phyloP scores from a whole-genome alignment of 2,888 invertebrate genomes.

The Apodemia hepburni region DNA sequence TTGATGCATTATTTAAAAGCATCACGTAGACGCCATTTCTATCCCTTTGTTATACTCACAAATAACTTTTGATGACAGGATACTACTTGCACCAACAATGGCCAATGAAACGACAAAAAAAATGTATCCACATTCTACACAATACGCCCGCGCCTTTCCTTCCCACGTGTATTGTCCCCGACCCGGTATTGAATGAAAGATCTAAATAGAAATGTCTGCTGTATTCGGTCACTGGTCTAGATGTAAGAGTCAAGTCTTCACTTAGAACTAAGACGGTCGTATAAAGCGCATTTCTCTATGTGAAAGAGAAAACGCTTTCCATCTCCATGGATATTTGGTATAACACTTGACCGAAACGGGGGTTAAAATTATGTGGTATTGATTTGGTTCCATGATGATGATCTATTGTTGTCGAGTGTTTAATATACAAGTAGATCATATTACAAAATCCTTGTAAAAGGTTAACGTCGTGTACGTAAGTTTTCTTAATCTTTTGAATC shows the following conservation, averaged over 20 bases:
- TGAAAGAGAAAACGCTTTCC: neutral
- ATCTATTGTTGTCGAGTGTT: no score
- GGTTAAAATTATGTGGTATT: no score
- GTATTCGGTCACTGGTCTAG: slow-evolving; percentile 10
- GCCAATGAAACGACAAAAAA: slow-evolving; percentile 66
- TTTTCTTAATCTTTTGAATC: no score
- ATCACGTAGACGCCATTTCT: slow-evolving; percentile 18
- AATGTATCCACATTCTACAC: slow-evolving; percentile 53
- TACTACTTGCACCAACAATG: slow-evolving; percentile 63
- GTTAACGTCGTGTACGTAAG: no score
- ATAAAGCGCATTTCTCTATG: neutral
- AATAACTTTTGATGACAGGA: slow-evolving; percentile 53
- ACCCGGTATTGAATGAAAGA: slow-evolving; percentile 31
- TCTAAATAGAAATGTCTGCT: slow-evolving; percentile 19
- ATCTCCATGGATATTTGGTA: neutral
- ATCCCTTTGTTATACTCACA: slow-evolving; percentile 14
- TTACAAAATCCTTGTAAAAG: no score
- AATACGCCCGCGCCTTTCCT: slow-evolving; percentile 63
- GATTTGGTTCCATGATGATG: no score
- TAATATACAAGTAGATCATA: no score
- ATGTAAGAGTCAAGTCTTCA: neutral
- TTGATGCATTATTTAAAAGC: slow-evolving; percentile 10
- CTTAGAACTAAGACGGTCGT: neutral
- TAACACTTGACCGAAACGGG: neutral
- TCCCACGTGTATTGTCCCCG: slow-evolving; percentile 50